phyloP scores from a whole-genome alignment of 2,797 vertebrate species.

The Parambassis ranga region DNA sequence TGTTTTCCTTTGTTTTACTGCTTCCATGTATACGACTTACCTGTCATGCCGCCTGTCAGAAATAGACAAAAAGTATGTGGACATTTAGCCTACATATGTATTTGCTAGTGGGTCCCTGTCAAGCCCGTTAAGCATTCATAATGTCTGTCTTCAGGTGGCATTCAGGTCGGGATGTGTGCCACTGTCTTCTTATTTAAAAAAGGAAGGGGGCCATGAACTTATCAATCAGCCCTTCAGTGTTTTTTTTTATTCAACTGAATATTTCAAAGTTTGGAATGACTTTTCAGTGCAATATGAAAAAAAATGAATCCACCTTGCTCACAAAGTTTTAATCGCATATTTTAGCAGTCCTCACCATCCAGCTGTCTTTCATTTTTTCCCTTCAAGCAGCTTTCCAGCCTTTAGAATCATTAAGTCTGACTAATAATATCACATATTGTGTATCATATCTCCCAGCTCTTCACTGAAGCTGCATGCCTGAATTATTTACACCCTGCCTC shows the following conservation, averaged over 20 bases:
- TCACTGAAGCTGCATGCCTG: neutral
- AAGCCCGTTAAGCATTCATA: no score
- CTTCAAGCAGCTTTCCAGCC: neutral
- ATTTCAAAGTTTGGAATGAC: no score
- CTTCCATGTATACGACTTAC: neutral
- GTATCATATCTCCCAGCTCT: neutral
- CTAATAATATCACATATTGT: neutral
- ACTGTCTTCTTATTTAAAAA: no score
- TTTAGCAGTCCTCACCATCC: neutral
- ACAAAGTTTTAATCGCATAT: neutral
- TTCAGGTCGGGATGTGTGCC: no score
- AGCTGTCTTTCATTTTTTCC: neutral
- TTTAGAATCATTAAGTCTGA: neutral
- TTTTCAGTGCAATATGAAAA: neutral
- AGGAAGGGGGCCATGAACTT: no score
- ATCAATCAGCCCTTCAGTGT: no score
- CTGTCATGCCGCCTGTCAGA: neutral
- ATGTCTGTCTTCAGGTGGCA: no score
- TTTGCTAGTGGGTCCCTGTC: no score
- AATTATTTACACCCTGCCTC: neutral
- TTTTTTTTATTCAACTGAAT: no score
- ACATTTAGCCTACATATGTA: no score
- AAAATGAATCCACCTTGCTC: neutral
- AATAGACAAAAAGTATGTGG: no score
- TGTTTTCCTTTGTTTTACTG: neutral